A percentile compares a stretch with the other conserved stretches of the same genome.
Conservation (phyloP, 1,140 invertebrate species). For the Manduca sexta region DNA sequence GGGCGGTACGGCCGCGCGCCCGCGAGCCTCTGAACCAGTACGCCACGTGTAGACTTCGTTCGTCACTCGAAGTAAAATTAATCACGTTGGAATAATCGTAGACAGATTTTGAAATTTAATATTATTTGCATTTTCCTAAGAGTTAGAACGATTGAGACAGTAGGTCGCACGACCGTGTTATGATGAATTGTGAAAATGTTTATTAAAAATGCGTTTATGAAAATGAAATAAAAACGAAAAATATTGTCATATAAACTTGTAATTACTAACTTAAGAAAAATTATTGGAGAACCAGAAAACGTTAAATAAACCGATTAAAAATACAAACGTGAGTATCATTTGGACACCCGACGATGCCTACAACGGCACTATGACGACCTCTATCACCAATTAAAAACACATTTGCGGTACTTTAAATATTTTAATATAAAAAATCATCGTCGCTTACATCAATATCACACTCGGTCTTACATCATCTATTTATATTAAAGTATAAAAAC, state of each 20-base stretch:
- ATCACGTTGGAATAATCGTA: constrained; percentile 66
- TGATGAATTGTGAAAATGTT: constrained; percentile 69
- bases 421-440: constrained; percentile 67
- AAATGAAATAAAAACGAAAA: constrained; percentile 70
- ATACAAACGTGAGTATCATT: constrained; percentile 54
- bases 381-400: no score
- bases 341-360: no score
- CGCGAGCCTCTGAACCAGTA: neutral
- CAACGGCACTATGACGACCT: no score
- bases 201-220: constrained; percentile 72
- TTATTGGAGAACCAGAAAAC: constrained; percentile 70
- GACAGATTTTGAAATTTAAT: constrained; percentile 68
- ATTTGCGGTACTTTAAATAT: constrained; percentile 45
- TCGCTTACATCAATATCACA: constrained; percentile 71
- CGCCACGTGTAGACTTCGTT: constrained; percentile 47
- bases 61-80: constrained; percentile 65
- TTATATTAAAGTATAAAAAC: constrained; percentile 71
- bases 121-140: constrained; percentile 72
- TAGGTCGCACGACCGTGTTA: constrained; percentile 70
- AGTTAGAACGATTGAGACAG: constrained; percentile 70
- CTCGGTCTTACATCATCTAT: constrained; percentile 72
- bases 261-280: constrained; percentile 72
- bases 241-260: constrained; percentile 72
- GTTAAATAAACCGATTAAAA: constrained; percentile 72
- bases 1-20: no score